These are phyloP conservation scores for Stratiomys singularior DNA, from an alignment of 2,888 invertebrate species.

Conservation along the genomic window DNA sequence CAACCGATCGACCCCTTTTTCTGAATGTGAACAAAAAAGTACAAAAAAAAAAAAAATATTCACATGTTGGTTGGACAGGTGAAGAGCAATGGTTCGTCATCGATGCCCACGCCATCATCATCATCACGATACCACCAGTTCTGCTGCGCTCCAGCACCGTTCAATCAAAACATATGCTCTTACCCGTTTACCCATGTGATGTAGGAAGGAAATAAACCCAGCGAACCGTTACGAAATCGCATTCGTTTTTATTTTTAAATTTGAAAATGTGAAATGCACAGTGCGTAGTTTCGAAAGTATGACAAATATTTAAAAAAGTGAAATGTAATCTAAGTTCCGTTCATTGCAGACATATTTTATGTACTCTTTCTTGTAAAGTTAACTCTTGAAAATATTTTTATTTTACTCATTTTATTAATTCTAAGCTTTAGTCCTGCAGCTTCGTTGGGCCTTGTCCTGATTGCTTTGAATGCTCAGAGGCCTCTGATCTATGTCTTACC, in stretches of 20 bases:
- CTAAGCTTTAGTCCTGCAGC: too few relatives aligned
- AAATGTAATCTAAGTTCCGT: too few relatives aligned
- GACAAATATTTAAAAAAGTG: too few relatives aligned
- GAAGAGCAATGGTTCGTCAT: constrained; percentile 40
- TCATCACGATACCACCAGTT: neutral
- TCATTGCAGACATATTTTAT: too few relatives aligned
- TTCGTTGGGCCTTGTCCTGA: too few relatives aligned
- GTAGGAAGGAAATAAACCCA: constrained; percentile 48
- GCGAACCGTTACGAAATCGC: constrained; percentile 49
- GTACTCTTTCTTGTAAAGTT: too few relatives aligned
- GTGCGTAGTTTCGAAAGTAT: neutral
- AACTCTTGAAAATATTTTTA: too few relatives aligned
- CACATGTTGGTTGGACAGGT: constrained; percentile 38
- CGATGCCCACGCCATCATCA: constrained; percentile 10
- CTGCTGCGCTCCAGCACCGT: neutral
- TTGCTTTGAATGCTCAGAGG: too few relatives aligned
- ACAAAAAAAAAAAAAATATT: too few relatives aligned
- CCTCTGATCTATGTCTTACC: too few relatives aligned
- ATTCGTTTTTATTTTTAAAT: constrained; percentile 31
- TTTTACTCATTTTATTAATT: too few relatives aligned
- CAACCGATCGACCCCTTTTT: constrained; percentile 39
- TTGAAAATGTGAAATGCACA: constrained; percentile 10
- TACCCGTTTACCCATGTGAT: neutral
- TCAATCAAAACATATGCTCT: constrained; percentile 34
- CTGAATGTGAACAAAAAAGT: too few relatives aligned